phyloP scores from a whole-genome alignment of 2,113 vertebrate genomes.

The Ursus arctos region DNA sequence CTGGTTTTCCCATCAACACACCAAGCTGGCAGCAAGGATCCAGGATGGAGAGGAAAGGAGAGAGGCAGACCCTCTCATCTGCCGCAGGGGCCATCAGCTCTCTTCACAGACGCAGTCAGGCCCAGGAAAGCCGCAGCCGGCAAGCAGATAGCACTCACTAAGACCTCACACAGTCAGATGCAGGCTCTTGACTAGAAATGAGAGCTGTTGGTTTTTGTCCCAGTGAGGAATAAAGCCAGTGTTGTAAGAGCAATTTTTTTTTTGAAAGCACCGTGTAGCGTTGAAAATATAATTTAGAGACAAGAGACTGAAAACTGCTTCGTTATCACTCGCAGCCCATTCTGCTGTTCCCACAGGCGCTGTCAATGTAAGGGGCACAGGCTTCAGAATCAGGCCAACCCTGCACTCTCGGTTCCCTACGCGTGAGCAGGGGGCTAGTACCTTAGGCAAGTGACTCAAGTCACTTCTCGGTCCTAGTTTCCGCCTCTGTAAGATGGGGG shows the following conservation, averaged over 20 bases:
- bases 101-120: background rate
- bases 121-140: background rate
- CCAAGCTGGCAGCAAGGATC: conserved; percentile 84
- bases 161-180: background rate
- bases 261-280: fast-evolving
- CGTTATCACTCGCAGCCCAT: background rate
- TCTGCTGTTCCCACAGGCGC: background rate
- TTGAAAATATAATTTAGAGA: background rate
- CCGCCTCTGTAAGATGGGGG: background rate
- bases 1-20: conserved; percentile 86
- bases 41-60: conserved; percentile 64
- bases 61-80: background rate
- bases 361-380: background rate
- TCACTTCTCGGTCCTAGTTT: background rate
- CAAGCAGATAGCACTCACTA: background rate
- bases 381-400: background rate
- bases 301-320: background rate
- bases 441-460: background rate
- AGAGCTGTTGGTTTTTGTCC: background rate
- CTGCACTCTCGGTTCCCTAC: background rate
- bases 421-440: background rate
- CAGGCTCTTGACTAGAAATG: background rate
- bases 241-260: background rate
- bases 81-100: background rate
- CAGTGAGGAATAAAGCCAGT: background rate